phyloP scores from a whole-genome alignment of 2,113 vertebrate species.

The Chlamydotis undulata region DNA sequence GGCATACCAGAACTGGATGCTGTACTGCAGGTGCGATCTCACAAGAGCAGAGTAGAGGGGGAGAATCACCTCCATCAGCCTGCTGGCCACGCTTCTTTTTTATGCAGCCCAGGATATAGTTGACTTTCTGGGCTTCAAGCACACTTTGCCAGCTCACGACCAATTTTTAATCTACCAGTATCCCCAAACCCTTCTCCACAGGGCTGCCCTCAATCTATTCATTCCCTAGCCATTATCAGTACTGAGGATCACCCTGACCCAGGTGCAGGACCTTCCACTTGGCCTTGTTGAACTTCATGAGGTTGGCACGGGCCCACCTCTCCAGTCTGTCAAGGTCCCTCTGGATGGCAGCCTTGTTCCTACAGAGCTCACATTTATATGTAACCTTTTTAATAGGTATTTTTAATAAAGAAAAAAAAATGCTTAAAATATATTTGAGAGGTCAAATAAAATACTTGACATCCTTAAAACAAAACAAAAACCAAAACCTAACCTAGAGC shows the following conservation, averaged over 20 bases:
- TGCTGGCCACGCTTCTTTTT: too few species aligned
- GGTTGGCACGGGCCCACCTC: accelerated
- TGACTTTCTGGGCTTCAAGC: too few species aligned
- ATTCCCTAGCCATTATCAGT: background rate
- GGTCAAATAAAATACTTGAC: background rate
- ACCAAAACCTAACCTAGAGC: background rate
- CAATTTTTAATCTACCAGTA: too few species aligned
- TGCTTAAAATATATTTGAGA: background rate
- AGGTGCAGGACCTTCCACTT: background rate
- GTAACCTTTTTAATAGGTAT: background rate
- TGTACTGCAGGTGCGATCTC: too few species aligned
- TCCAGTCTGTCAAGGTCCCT: background rate
- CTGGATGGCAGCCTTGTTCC: background rate
- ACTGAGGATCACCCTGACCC: too few species aligned
- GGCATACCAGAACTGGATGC: too few species aligned
- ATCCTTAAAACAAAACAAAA: background rate
- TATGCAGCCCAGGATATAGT: too few species aligned
- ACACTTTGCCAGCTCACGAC: too few species aligned
- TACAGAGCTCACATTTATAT: background rate
- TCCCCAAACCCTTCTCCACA: too few species aligned
- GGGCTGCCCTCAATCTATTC: too few species aligned
- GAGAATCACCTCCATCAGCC: too few species aligned
- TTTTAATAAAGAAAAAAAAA: background rate
- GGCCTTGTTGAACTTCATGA: background rate
- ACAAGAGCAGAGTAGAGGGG: too few species aligned